Conservation (phyloP, 2,888 invertebrate species). For the Oligia strigilis region DNA sequence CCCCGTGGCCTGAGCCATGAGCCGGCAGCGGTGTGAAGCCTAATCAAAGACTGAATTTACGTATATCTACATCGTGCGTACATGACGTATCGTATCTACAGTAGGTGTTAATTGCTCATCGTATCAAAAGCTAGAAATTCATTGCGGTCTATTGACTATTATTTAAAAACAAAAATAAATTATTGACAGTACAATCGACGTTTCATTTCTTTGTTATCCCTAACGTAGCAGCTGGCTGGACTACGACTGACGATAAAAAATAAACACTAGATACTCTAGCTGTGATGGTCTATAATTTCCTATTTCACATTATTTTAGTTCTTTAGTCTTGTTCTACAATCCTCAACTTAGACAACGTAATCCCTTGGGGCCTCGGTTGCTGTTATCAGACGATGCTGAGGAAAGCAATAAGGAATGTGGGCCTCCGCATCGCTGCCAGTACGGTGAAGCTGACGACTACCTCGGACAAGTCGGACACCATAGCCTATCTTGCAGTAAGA, state of each 20-base stretch:
- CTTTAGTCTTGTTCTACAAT: neutral
- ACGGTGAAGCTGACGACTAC: neutral
- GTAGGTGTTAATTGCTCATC: slow-evolving; percentile 85
- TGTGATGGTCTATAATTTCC: too few relatives aligned
- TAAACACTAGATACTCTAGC: neutral
- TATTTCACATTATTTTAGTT: neutral
- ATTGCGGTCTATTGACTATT: slow-evolving; percentile 89
- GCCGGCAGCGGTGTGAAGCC: slow-evolving; percentile 77
- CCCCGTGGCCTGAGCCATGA: slow-evolving; percentile 62
- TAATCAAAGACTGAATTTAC: slow-evolving; percentile 89
- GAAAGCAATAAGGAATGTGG: neutral
- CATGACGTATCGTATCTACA: slow-evolving; percentile 71
- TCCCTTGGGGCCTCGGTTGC: neutral
- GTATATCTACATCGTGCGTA: slow-evolving; percentile 80
- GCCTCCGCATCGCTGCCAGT: neutral
- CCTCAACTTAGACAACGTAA: neutral
- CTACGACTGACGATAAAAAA: neutral
- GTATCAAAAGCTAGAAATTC: slow-evolving; percentile 83
- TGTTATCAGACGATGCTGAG: neutral
- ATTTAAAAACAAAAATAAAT: slow-evolving; percentile 78
- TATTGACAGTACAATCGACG: slow-evolving; percentile 63
- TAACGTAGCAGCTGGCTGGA: neutral
- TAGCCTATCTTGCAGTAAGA: neutral
- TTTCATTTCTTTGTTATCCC: slow-evolving; percentile 17
- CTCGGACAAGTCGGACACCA: neutral